Conservation (phyloP, 2,113 vertebrate species). For the Plecotus auritus region DNA sequence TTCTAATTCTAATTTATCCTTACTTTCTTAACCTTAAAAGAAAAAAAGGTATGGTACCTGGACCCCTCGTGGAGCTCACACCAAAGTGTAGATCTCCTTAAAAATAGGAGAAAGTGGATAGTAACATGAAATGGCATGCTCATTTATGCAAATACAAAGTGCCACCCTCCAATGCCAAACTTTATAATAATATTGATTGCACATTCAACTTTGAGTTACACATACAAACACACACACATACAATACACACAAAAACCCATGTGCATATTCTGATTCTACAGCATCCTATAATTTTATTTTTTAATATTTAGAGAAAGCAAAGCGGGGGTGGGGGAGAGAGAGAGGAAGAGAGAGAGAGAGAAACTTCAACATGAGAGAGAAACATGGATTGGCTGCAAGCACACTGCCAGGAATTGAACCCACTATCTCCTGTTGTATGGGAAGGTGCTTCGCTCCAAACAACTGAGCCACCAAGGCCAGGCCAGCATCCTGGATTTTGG, state of each 20-base stretch:
- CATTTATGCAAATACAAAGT: not conserved
- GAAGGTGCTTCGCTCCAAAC: not conserved
- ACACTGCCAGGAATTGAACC: not conserved
- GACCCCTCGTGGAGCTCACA: not conserved
- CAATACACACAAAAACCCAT: not conserved
- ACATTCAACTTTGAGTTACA: not conserved
- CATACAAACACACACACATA: not conserved
- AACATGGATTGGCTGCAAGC: too few relatives aligned
- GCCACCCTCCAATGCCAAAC: not conserved
- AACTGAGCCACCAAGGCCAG: not conserved
- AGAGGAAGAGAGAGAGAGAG: not conserved
- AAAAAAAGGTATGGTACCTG: not conserved
- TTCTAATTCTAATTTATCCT: constrained; percentile 46
- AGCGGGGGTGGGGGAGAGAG: not conserved
- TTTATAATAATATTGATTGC: not conserved
- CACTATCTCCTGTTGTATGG: too few relatives aligned
- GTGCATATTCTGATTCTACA: fast-evolving
- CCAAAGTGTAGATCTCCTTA: constrained; percentile 4
- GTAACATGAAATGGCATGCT: not conserved
- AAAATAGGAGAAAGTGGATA: constrained; percentile 27
- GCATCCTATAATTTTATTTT: not conserved
- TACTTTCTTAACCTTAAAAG: constrained; percentile 38
- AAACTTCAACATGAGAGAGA: too few relatives aligned
- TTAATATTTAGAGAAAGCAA: not conserved
- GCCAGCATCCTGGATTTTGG: fast-evolving